Percentiles rank a stretch among this genome's conserved stretches.
These are phyloP conservation scores for Sarcophaga caerulescens DNA, from an alignment of 2,888 invertebrate species.

Conservation along the genomic window DNA sequence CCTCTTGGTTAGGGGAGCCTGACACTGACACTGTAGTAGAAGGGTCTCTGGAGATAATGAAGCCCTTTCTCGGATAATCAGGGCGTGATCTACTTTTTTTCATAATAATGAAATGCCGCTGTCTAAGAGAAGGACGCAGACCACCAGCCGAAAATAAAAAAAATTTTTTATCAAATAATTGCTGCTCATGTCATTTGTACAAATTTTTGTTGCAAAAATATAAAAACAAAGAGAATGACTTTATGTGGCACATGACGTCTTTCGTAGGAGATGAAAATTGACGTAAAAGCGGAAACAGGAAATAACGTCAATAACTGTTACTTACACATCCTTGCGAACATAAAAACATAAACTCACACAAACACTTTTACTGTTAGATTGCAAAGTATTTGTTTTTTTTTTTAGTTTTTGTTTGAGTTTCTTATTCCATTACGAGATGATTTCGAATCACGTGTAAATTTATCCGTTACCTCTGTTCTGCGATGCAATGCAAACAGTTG, in stretches of 20 bases:
- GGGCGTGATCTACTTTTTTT: too few relatives aligned
- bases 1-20: too few relatives aligned
- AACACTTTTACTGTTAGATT: not conserved
- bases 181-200: too few relatives aligned
- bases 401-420: not conserved
- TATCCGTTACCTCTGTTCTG: conserved; percentile 19
- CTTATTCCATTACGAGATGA: conserved; percentile 28
- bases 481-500: not conserved
- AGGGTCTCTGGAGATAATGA: too few relatives aligned
- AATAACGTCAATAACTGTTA: conserved; percentile 27
- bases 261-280: conserved; percentile 27
- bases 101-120: too few relatives aligned
- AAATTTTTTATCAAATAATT: too few relatives aligned
- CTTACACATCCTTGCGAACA: not conserved
- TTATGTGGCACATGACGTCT: conserved; percentile 21
- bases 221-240: not conserved
- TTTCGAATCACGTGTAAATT: conserved; percentile 57
- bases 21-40: too few relatives aligned
- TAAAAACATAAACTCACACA: not conserved
- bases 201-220: not conserved
- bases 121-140: too few relatives aligned
- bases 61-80: too few relatives aligned
- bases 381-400: not conserved
- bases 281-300: conserved; percentile 38
- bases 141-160: too few relatives aligned